Base-by-base conservation (phyloP, 2,888 invertebrate species). In the Ectropis crepuscularia region DNA sequence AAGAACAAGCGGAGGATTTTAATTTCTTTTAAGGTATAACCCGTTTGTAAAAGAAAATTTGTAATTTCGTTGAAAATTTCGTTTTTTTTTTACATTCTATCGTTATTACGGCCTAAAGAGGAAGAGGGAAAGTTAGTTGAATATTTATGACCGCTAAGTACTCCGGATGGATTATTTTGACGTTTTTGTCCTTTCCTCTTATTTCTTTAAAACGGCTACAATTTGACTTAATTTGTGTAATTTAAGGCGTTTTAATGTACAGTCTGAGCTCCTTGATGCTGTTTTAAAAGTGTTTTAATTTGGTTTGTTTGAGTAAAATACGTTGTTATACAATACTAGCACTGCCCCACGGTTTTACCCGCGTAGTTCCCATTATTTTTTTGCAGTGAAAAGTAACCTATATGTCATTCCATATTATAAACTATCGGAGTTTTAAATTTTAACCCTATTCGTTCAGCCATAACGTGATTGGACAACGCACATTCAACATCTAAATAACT, bases 131-230 rank as follows among this genome's bases (percentile, higher is more conserved):
- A 67, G 70, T 65, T 60, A 51, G 59, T 67, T 72, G 70, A 72
- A 74, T 71, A 72, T 74, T 72, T 70, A 70, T 72, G 50, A 58
- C 59, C 39, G 53, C 53, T 66, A 68, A 69, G 67, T 62, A 66
- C 65, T 59, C 51, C 65, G 60, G 70, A 72, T 71, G 67, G 65
- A 69, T 72, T 71, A 67, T 67, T 57, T 67, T 64, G 11, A 59
- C 55, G 60, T 46, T 63, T 70, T 62, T 61, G 48, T 68, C 58
- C 45, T 63, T 60, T 57, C 37, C 57, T 70, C 58, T 63, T 59
- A 64, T 65, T 65, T 64, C 60, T 57, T 62, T 55, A 63, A 65
- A 65, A 65, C 38, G 57, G 53, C 62, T 57, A 57, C 60, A 49
- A 54, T 41, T 39, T 45, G 42, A 57, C 62, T 53, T 55, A 65